A percentile compares a stretch with the other conserved stretches of the same genome.
phyloP scores from a whole-genome alignment of 2,888 invertebrate species.

The Thelaira solivaga region DNA sequence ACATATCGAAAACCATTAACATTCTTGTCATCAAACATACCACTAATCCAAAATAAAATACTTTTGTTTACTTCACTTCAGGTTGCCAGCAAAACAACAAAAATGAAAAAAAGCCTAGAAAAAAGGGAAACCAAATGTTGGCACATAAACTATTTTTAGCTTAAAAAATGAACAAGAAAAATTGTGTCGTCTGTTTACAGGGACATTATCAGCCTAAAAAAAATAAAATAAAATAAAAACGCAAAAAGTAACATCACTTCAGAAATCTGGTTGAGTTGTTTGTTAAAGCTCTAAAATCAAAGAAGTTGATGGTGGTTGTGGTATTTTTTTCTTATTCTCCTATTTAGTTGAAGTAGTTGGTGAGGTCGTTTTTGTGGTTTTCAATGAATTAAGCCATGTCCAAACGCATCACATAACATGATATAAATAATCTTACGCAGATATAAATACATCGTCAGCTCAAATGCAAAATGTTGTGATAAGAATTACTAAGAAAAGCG shows the following conservation, averaged over 20 bases:
- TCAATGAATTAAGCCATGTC: constrained; percentile 49
- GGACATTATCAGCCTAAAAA: not conserved
- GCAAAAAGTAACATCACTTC: not conserved
- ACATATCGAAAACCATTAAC: constrained; percentile 70
- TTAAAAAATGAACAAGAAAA: not conserved
- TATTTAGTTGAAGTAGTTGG: not conserved
- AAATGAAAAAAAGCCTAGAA: not conserved
- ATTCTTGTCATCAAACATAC: constrained; percentile 69
- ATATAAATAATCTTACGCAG: constrained; percentile 38
- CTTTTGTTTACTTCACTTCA: constrained; percentile 27
- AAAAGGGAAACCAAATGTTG: constrained; percentile 31
- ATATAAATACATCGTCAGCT: not conserved
- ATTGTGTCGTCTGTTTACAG: constrained; percentile 43
- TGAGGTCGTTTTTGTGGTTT: constrained; percentile 33
- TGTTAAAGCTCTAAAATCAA: not conserved
- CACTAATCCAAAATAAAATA: constrained; percentile 49
- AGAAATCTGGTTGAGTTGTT: constrained; percentile 1
- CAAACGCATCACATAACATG: constrained; percentile 47
- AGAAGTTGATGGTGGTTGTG: constrained; percentile 17
- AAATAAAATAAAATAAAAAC: constrained; percentile 17
- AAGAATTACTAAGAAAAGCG: not conserved
- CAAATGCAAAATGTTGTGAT: not conserved
- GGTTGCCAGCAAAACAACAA: constrained; percentile 7
- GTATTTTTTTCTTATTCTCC: constrained; percentile 5
- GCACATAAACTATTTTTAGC: constrained; percentile 62